phyloP scores from a whole-genome alignment of 2,888 invertebrate genomes.

The Chymomyza caudatula region DNA sequence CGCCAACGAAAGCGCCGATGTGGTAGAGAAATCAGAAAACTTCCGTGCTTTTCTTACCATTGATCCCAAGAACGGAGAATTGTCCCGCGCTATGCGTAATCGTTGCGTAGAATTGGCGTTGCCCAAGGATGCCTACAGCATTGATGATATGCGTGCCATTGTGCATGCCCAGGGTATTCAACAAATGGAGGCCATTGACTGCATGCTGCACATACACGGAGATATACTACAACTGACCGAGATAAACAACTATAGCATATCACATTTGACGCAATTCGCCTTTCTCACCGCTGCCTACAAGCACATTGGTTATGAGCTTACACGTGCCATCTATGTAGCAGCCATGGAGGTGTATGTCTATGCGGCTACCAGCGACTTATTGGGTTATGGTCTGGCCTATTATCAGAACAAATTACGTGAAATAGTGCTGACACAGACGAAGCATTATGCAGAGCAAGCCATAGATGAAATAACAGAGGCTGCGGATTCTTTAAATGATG shows the following conservation, averaged over 20 bases:
- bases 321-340: slow-evolving; percentile 74
- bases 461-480: background rate
- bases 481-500: slow-evolving; percentile 57
- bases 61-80: slow-evolving; percentile 96
- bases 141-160: slow-evolving; percentile 80
- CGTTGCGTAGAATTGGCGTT: slow-evolving; percentile 92
- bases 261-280: slow-evolving; percentile 75
- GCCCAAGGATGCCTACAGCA: slow-evolving; percentile 75
- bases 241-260: slow-evolving; percentile 73
- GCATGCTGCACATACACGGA: slow-evolving; percentile 79
- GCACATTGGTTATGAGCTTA: slow-evolving; percentile 69
- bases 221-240: slow-evolving; percentile 69
- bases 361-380: slow-evolving; percentile 72
- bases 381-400: slow-evolving; percentile 75
- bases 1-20: slow-evolving; percentile 83
- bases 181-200: slow-evolving; percentile 76
- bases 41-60: slow-evolving; percentile 96
- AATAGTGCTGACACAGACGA: slow-evolving; percentile 63
- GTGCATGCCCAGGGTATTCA: slow-evolving; percentile 79
- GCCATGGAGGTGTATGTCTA: slow-evolving; percentile 78
- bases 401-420: slow-evolving; percentile 76
- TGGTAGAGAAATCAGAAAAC: slow-evolving; percentile 90
- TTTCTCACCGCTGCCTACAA: slow-evolving; percentile 74
- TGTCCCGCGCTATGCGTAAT: slow-evolving; percentile 99
- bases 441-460: slow-evolving; percentile 20